Conservation (phyloP, 1,140 invertebrate species). For the Cylas formicarius region DNA sequence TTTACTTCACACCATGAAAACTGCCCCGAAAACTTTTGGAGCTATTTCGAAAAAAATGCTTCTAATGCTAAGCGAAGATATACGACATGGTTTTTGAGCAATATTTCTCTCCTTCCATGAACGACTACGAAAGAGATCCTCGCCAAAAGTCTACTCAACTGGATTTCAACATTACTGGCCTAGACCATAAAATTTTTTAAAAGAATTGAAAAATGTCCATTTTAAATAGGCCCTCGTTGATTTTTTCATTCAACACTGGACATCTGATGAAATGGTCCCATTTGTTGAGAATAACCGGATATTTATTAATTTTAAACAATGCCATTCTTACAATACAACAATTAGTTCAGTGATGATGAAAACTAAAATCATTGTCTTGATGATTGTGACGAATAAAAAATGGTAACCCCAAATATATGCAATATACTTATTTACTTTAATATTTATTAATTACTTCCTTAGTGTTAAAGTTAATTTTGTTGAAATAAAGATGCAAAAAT, state of each 20-base stretch:
- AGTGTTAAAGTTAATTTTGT: too few relatives aligned
- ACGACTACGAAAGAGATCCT: slow-evolving; percentile 23
- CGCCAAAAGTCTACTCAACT: slow-evolving; percentile 3
- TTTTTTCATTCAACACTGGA: slow-evolving; percentile 17
- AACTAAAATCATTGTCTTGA: too few relatives aligned
- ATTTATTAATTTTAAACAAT: slow-evolving; percentile 13
- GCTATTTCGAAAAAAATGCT: slow-evolving; percentile 34
- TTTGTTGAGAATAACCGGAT: slow-evolving; percentile 18
- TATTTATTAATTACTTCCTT: too few relatives aligned
- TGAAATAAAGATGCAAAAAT: too few relatives aligned
- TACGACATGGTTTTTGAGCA: slow-evolving; percentile 25
- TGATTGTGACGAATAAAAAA: too few relatives aligned
- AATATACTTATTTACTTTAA: too few relatives aligned
- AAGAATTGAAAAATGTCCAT: slow-evolving; percentile 16
- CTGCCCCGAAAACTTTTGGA: slow-evolving; percentile 33
- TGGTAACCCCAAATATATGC: too few relatives aligned
- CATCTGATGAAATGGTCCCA: slow-evolving; percentile 18
- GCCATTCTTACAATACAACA: slow-evolving; percentile 10
- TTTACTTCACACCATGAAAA: slow-evolving; percentile 32
- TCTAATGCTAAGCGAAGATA: slow-evolving; percentile 24
- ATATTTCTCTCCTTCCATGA: slow-evolving; percentile 26
- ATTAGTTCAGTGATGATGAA: not conserved
- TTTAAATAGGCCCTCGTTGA: slow-evolving; percentile 14
- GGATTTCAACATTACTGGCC: slow-evolving; percentile 12
- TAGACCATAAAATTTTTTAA: slow-evolving; percentile 9